Percentiles rank a stretch among this genome's conserved stretches.
phyloP scores from a whole-genome alignment of 1,140 invertebrate genomes.

The Copidosoma floridanum region DNA sequence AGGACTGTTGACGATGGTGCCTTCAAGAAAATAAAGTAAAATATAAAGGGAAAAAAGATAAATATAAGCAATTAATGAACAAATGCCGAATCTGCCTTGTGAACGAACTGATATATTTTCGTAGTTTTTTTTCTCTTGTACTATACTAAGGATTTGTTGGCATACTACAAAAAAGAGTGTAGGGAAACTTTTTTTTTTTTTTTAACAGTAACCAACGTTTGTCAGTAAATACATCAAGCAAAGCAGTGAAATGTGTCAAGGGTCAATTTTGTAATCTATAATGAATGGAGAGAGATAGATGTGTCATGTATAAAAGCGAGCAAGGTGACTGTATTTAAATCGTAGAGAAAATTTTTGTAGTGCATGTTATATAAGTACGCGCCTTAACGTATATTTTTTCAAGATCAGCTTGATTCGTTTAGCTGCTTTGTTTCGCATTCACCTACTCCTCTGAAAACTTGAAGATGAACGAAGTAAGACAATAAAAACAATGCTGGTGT shows the following conservation, averaged over 20 bases:
- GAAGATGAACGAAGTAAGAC: conserved; percentile 11
- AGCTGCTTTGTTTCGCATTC: conserved; percentile 24
- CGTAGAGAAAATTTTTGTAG: neutral
- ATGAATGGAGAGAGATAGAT: too few species aligned
- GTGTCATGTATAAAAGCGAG: neutral
- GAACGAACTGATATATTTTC: conserved; percentile 13
- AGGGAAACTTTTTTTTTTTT: too few species aligned
- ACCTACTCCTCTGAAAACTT: neutral
- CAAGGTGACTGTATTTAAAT: neutral
- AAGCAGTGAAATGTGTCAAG: conserved; percentile 18
- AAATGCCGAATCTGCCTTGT: conserved; percentile 23
- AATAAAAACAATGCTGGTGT: conserved; percentile 5
- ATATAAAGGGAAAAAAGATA: too few species aligned
- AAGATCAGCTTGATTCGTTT: conserved; percentile 5
- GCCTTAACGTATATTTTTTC: conserved; percentile 1
- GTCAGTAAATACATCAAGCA: conserved; percentile 1
- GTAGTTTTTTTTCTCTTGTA: conserved; percentile 7
- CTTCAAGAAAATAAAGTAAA: neutral
- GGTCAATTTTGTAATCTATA: conserved; percentile 7
- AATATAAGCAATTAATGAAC: conserved; percentile 25
- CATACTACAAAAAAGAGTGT: too few species aligned
- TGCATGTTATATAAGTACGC: neutral
- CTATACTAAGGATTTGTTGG: too few species aligned
- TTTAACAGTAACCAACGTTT: conserved; percentile 3
- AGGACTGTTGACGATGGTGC: neutral